phyloP scores from a whole-genome alignment of 2,113 vertebrate genomes.

The Pseudorectes ferrugineus region DNA sequence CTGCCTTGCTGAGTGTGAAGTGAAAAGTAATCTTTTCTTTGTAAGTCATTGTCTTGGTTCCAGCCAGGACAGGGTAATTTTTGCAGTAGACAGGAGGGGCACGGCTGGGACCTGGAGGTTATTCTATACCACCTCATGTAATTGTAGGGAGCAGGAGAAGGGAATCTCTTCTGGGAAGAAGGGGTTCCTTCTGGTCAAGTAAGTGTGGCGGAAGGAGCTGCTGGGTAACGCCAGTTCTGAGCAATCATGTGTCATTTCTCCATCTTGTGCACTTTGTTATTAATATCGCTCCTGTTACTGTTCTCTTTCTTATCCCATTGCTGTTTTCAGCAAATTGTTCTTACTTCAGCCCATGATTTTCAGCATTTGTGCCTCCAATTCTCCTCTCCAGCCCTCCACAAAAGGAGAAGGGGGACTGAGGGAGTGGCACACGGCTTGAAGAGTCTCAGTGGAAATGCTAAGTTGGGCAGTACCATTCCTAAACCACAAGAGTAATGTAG shows the following conservation, averaged over 20 bases:
- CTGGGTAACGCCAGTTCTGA: fast-evolving
- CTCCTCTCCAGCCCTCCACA: background rate
- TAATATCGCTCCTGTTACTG: background rate
- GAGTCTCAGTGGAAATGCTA: background rate
- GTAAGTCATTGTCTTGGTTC: background rate
- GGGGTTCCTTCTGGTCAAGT: background rate
- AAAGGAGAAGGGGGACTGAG: background rate
- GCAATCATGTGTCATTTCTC: background rate
- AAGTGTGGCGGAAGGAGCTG: background rate
- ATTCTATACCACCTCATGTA: background rate
- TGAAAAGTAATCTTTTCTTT: background rate
- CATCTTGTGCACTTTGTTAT: background rate
- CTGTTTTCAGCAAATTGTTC: background rate
- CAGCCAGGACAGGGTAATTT: background rate
- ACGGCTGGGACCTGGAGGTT: fast-evolving
- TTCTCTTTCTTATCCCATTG: background rate
- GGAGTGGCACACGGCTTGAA: background rate
- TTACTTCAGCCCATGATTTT: background rate
- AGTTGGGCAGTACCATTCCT: background rate
- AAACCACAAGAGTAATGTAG: background rate
- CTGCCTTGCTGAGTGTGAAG: background rate
- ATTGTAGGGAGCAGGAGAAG: background rate
- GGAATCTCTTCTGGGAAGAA: background rate
- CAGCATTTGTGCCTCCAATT: background rate
- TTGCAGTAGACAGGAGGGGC: background rate